A percentile compares a stretch with the other conserved stretches of the same genome.
Conservation (phyloP, 2,797 vertebrate species). For the Echeneis naucrates region DNA sequence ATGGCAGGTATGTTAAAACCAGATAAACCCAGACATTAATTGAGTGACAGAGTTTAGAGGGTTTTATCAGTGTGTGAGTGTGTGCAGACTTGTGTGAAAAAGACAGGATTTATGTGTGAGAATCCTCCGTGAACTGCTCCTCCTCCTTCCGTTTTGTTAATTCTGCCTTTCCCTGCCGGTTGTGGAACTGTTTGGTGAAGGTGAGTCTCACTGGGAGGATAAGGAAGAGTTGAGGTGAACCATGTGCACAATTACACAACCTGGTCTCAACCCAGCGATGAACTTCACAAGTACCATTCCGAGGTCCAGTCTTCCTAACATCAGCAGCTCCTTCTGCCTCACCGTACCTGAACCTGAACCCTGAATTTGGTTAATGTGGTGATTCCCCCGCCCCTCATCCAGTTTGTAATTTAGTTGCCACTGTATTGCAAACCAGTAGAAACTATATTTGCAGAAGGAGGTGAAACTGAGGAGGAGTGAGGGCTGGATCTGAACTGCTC, state of each 20-base stretch:
- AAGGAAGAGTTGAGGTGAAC: conserved; percentile 30
- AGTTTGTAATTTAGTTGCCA: too few relatives aligned
- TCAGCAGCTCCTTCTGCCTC: too few relatives aligned
- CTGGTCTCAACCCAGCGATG: too few relatives aligned
- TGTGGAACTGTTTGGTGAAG: conserved; percentile 22
- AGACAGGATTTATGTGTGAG: conserved; percentile 22
- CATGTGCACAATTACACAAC: conserved; percentile 45
- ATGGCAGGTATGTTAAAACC: conserved; percentile 75
- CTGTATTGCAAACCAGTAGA: too few relatives aligned
- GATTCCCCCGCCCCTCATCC: too few relatives aligned
- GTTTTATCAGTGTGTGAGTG: conserved; percentile 51
- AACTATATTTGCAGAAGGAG: too few relatives aligned
- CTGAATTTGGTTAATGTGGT: too few relatives aligned
- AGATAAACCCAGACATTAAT: conserved; percentile 77
- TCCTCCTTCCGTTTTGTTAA: conserved; percentile 13
- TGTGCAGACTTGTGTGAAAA: conserved; percentile 10
- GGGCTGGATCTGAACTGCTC: too few relatives aligned
- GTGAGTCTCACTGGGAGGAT: conserved; percentile 22
- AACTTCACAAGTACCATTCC: too few relatives aligned
- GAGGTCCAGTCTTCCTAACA: too few relatives aligned
- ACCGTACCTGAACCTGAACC: too few relatives aligned
- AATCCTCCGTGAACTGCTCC: conserved; percentile 4
- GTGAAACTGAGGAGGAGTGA: too few relatives aligned
- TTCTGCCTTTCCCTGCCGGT: conserved; percentile 16
- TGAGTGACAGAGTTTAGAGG: conserved; percentile 69